Conservation (phyloP, 2,888 invertebrate species). For the Cheilosia vernalis region DNA sequence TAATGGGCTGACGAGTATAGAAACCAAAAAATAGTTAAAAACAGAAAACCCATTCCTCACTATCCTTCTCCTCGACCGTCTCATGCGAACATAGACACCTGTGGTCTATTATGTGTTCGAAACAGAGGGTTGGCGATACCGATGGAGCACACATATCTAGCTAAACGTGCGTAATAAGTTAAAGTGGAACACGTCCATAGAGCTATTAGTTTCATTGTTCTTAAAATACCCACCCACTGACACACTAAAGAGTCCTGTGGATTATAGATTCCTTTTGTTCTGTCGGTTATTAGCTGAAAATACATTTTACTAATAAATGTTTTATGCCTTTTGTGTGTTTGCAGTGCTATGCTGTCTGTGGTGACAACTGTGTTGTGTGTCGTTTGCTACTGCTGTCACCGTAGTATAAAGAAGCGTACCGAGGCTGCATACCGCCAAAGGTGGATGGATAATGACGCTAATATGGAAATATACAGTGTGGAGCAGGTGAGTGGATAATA, state of each 20-base stretch:
- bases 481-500: slow-evolving; percentile 81
- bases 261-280: slow-evolving; percentile 59
- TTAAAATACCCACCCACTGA: slow-evolving; percentile 17
- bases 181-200: slow-evolving; percentile 40
- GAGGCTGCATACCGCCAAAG: slow-evolving; percentile 83
- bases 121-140: background rate
- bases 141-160: background rate
- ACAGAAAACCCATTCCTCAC: slow-evolving; percentile 10
- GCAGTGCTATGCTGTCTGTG: slow-evolving; percentile 90
- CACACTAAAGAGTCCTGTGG: slow-evolving; percentile 15
- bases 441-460: slow-evolving; percentile 83
- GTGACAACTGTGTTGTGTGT: slow-evolving; percentile 90
- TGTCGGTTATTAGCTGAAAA: slow-evolving; percentile 37
- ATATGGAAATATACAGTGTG: slow-evolving; percentile 83
- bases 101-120: slow-evolving; percentile 38
- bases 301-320: slow-evolving; percentile 48
- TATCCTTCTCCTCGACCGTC: slow-evolving; percentile 1
- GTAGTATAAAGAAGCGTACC: slow-evolving; percentile 83
- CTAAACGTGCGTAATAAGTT: slow-evolving; percentile 25
- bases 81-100: slow-evolving; percentile 57
- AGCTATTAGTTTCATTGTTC: slow-evolving; percentile 60
- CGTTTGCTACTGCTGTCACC: slow-evolving; percentile 89
- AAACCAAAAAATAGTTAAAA: background rate
- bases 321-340: slow-evolving; percentile 77
- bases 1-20: background rate